These are phyloP conservation scores for Metopia argyrocephala DNA, from an alignment of 2,888 invertebrate species.

Conservation along the genomic window DNA sequence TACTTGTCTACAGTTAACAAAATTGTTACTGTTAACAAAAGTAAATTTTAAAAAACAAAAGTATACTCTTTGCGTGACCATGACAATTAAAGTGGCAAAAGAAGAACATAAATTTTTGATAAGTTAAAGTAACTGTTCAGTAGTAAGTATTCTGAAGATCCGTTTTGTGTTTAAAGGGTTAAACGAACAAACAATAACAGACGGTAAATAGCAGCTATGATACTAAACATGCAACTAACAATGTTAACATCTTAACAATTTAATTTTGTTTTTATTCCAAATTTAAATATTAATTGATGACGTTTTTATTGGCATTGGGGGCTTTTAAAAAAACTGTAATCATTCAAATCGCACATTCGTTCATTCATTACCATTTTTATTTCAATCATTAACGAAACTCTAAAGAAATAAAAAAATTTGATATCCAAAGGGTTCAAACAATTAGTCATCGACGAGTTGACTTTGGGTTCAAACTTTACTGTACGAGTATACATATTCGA, in stretches of 20 bases:
- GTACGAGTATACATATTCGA: background rate
- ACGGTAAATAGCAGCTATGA: background rate
- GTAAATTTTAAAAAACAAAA: too few species aligned
- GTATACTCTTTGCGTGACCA: too few species aligned
- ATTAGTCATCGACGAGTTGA: slow-evolving; percentile 25
- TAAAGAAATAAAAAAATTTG: background rate
- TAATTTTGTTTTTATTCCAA: slow-evolving; percentile 7
- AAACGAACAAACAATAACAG: background rate
- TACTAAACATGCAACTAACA: slow-evolving; percentile 8
- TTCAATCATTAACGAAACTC: slow-evolving; percentile 5
- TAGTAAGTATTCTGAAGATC: too few species aligned
- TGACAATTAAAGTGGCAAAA: too few species aligned
- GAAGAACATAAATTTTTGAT: too few species aligned
- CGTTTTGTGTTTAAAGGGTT: too few species aligned
- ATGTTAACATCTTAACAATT: background rate
- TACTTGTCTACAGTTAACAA: too few species aligned
- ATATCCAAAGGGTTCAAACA: background rate
- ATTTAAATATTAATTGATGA: slow-evolving; percentile 40
- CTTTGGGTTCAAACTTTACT: background rate
- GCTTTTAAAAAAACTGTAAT: slow-evolving; percentile 41
- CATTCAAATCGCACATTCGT: background rate
- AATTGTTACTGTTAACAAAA: too few species aligned
- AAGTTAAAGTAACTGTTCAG: too few species aligned
- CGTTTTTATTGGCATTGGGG: slow-evolving; percentile 61
- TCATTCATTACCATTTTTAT: background rate